Percentiles rank a stretch among this genome's conserved stretches.
These are phyloP conservation scores for Bactericera cockerelli DNA, from an alignment of 1,140 invertebrate genomes.

Conservation along the genomic window DNA sequence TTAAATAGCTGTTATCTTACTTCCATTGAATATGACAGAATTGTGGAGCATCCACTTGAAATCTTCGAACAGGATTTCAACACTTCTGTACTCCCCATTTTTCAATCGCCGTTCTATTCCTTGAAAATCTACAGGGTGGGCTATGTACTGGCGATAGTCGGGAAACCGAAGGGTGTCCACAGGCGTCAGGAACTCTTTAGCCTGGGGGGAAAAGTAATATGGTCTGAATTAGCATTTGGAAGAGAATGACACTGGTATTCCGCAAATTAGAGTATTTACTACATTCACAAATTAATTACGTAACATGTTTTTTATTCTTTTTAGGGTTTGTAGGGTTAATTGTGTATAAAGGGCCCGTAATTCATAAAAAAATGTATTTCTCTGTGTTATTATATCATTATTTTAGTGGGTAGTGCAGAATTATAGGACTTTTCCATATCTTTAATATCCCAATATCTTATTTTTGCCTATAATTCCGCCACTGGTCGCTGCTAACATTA, in stretches of 20 bases:
- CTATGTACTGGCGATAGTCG: slow-evolving; percentile 33
- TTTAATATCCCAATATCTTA: too few relatives aligned
- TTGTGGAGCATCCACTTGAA: slow-evolving; percentile 43
- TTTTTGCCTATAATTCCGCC: too few relatives aligned
- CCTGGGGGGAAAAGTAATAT: not conserved
- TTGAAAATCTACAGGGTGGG: slow-evolving; percentile 37
- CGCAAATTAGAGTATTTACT: not conserved
- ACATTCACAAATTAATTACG: not conserved
- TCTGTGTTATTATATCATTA: too few relatives aligned
- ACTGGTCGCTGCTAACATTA: too few relatives aligned
- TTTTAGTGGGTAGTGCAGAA: too few relatives aligned
- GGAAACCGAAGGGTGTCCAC: slow-evolving; percentile 32
- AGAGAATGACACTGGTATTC: not conserved
- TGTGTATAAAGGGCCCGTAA: not conserved
- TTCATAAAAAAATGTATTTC: too few relatives aligned
- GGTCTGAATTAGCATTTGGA: not conserved
- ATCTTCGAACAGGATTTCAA: slow-evolving; percentile 39
- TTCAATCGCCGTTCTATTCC: slow-evolving; percentile 38
- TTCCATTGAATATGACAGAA: slow-evolving; percentile 40
- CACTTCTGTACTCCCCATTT: slow-evolving; percentile 36
- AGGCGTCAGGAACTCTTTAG: slow-evolving; percentile 19
- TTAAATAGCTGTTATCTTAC: too few relatives aligned
- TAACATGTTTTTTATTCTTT: not conserved
- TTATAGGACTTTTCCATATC: too few relatives aligned
- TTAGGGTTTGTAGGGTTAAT: not conserved